Percentiles rank a stretch among this genome's conserved stretches.
phyloP scores from a whole-genome alignment of 2,113 vertebrate species.

The Bambusicola thoracicus region DNA sequence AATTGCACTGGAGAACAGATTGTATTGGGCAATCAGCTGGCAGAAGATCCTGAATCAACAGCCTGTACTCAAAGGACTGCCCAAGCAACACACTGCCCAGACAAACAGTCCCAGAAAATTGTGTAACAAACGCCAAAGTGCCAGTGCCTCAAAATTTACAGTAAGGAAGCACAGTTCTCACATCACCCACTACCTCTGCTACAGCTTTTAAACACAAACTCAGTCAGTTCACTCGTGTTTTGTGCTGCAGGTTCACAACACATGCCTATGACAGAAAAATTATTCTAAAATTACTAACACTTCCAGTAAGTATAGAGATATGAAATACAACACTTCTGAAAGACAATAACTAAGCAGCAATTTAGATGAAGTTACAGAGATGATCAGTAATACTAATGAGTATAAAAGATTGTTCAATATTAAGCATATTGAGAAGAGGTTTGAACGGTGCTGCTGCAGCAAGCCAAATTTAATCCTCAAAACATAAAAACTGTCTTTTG shows the following conservation, averaged over 20 bases:
- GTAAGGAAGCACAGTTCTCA: neutral
- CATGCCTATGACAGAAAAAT: neutral
- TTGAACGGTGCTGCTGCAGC: neutral
- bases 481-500: neutral
- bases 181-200: neutral
- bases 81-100: neutral
- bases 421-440: neutral
- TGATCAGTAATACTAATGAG: neutral
- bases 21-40: neutral
- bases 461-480: neutral
- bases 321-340: neutral
- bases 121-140: neutral
- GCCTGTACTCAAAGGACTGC: neutral
- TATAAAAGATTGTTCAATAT: neutral
- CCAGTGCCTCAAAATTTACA: neutral
- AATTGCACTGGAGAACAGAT: neutral
- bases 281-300: neutral
- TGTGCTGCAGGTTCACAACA: neutral
- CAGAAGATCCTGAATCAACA: neutral
- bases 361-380: neutral
- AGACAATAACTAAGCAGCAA: neutral
- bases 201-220: neutral
- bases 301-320: neutral
- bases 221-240: neutral
- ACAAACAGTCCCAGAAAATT: constrained; percentile 17